phyloP scores from a whole-genome alignment of 2,113 vertebrate genomes.

The Leptobrachium leishanense region DNA sequence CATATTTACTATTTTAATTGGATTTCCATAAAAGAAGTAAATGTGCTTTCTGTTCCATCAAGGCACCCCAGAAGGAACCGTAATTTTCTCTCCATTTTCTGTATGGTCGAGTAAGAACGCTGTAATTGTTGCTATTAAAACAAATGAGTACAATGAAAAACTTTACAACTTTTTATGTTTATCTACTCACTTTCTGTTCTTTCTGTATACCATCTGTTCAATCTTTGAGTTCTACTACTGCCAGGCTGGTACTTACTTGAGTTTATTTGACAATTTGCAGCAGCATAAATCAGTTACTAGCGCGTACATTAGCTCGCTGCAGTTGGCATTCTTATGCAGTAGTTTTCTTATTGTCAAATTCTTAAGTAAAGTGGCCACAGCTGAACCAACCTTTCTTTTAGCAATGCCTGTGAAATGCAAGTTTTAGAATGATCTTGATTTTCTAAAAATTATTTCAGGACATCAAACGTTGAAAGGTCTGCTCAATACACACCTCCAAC shows the following conservation, averaged over 20 bases:
- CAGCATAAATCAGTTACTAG: constrained; percentile 1
- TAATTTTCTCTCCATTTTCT: constrained; percentile 8
- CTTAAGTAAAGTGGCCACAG: background rate
- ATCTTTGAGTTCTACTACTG: constrained; percentile 21
- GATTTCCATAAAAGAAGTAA: background rate
- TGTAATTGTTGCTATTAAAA: background rate
- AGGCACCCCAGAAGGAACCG: background rate
- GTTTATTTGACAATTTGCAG: background rate
- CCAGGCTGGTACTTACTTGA: background rate
- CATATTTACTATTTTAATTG: constrained; percentile 1
- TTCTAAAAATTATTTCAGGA: no score
- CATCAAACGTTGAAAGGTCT: no score
- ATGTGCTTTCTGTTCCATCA: background rate
- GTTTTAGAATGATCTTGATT: no score
- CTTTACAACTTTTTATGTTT: constrained; percentile 6
- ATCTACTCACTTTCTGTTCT: background rate
- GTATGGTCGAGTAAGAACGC: constrained; percentile 14
- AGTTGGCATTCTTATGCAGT: background rate
- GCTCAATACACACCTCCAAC: no score
- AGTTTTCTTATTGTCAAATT: constrained; percentile 1
- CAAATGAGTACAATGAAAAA: constrained; percentile 19
- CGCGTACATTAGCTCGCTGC: constrained; percentile 1
- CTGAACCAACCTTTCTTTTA: background rate
- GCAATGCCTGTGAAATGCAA: background rate
- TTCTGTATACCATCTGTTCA: constrained; percentile 34